Conservation (phyloP, 2,797 vertebrate species). For the Danio kyathit region DNA sequence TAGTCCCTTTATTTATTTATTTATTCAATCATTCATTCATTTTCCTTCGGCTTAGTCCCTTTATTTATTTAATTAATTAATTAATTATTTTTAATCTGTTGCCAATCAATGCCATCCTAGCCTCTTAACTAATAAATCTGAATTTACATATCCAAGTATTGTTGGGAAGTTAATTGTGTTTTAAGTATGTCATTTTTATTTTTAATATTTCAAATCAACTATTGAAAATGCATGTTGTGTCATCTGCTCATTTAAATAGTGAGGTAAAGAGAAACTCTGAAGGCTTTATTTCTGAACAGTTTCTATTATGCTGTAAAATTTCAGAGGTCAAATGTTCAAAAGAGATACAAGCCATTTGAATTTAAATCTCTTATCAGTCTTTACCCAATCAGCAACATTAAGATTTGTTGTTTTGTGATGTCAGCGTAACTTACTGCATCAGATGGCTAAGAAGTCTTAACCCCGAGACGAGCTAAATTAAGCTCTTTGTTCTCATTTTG, state of each 20-base stretch:
- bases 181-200: no score
- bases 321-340: constrained; percentile 4
- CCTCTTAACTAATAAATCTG: no score
- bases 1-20: no score
- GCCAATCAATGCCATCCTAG: no score
- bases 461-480: constrained; percentile 26
- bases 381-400: constrained; percentile 48
- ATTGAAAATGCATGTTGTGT: neutral
- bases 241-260: neutral
- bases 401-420: constrained; percentile 48
- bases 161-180: no score
- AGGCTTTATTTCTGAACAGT: neutral
- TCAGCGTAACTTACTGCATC: constrained; percentile 49
- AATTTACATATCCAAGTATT: no score
- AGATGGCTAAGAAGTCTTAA: constrained; percentile 25
- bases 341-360: neutral
- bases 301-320: neutral
- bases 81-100: no score
- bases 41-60: no score
- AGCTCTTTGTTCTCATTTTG: neutral
- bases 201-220: neutral
- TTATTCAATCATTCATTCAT: no score
- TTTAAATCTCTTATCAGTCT: constrained; percentile 43
- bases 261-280: neutral
- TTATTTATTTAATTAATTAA: no score